Percentiles rank a stretch among this genome's conserved stretches.
Evolutionary conservation across 2,113 vertebrate species (phyloP).

Genomic region (Eleginops maclovinus): DNA sequence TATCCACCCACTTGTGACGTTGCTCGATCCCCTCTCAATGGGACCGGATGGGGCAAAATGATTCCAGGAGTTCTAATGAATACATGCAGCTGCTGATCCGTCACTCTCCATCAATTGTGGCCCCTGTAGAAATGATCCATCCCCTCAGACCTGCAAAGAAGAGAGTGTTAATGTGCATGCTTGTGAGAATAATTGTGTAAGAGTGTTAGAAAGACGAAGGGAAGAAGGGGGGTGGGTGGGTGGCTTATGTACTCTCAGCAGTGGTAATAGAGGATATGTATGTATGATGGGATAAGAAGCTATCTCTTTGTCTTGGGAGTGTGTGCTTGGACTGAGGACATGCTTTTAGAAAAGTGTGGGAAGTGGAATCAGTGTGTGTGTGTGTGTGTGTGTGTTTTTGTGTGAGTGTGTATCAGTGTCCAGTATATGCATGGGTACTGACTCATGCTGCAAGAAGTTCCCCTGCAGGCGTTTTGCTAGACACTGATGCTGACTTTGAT

Average conservation of each 20-base stretch:
- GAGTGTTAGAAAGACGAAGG: neutral
- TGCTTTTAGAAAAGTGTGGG: conserved; percentile 1
- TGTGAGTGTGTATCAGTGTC: neutral
- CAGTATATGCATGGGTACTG: neutral
- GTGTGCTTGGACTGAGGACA: neutral
- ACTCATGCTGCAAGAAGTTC: conserved; percentile 31
- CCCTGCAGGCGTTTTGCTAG: conserved; percentile 17
- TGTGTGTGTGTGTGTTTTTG: neutral
- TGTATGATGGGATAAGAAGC: conserved; percentile 6
- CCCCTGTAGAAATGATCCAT: conserved; percentile 56
- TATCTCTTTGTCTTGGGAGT: conserved; percentile 21
- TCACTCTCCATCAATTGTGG: conserved; percentile 44
- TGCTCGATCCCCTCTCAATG: conserved; percentile 59
- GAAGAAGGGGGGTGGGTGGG: too few species aligned
- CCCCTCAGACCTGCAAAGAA: conserved; percentile 51
- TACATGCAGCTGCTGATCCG: conserved; percentile 78
- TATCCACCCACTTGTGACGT: conserved; percentile 72
- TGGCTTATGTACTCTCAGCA: conserved; percentile 1
- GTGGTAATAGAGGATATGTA: conserved; percentile 8
- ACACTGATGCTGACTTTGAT: conserved; percentile 21
- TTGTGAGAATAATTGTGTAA: conserved; percentile 17
- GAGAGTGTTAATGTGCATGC: conserved; percentile 35
- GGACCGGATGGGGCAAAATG: conserved; percentile 70
- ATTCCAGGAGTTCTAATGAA: conserved; percentile 76
- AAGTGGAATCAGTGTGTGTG: neutral